A percentile compares a stretch with the other conserved stretches of the same genome.
These are phyloP conservation scores for Orgyia antiqua DNA, from an alignment of 2,888 invertebrate species.

Conservation along the genomic window DNA sequence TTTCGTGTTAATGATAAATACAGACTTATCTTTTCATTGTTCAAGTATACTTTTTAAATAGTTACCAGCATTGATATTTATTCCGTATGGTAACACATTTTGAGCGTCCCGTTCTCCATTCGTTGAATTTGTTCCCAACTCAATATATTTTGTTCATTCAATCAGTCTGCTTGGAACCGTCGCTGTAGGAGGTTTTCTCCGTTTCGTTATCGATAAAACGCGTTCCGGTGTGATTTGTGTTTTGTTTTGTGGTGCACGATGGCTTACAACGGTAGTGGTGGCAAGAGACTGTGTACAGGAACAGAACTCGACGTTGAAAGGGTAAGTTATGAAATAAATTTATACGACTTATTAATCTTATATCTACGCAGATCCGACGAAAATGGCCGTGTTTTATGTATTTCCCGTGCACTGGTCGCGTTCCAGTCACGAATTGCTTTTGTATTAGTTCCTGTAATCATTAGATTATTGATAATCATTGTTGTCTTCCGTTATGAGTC, in stretches of 20 bases:
- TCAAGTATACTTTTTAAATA: too few relatives aligned
- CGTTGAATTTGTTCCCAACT: constrained; percentile 17
- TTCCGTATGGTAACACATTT: constrained; percentile 4
- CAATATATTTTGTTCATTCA: constrained; percentile 40
- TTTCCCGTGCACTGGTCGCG: constrained; percentile 55
- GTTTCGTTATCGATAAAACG: constrained; percentile 46
- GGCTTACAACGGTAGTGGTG: constrained; percentile 85
- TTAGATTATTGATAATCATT: constrained; percentile 25
- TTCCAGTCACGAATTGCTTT: constrained; percentile 31
- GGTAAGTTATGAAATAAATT: constrained; percentile 47
- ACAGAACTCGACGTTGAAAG: constrained; percentile 73
- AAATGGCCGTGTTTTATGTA: constrained; percentile 74
- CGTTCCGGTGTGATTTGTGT: constrained; percentile 75
- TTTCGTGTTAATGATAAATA: too few relatives aligned
- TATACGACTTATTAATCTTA: constrained; percentile 39
- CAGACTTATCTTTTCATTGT: too few relatives aligned
- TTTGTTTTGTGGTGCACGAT: constrained; percentile 81
- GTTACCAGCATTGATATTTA: too few relatives aligned
- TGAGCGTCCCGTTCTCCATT: constrained; percentile 29
- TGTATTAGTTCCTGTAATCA: constrained; percentile 20
- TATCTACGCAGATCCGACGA: constrained; percentile 49
- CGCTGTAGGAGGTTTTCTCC: constrained; percentile 41
- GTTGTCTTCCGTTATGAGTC: constrained; percentile 19
- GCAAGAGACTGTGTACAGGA: constrained; percentile 74
- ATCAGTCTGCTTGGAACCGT: constrained; percentile 61